These are phyloP conservation scores for Schizopygopsis pylzovi DNA, from an alignment of 2,797 vertebrate genomes.

Conservation along the genomic window DNA sequence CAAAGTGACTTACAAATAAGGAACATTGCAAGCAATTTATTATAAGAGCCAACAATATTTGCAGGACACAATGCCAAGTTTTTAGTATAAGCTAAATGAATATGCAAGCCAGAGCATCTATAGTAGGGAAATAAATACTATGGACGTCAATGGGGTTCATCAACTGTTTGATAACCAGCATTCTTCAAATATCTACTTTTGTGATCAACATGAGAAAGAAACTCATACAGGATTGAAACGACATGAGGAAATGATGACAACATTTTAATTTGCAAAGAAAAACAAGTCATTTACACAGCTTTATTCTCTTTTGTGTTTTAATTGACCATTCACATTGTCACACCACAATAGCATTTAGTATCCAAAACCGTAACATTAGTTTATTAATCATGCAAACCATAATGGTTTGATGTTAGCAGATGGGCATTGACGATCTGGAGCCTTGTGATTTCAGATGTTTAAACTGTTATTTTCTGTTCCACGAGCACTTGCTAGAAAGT, in stretches of 20 bases:
- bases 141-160: neutral
- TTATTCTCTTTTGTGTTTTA: neutral
- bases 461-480: neutral
- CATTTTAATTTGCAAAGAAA: neutral
- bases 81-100: neutral
- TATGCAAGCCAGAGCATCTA: neutral
- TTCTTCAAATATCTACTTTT: neutral
- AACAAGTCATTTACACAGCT: neutral
- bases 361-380: neutral
- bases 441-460: neutral
- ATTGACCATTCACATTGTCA: neutral
- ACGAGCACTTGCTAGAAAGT: constrained; percentile 14
- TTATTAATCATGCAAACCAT: neutral
- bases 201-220: neutral
- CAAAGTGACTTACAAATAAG: neutral
- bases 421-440: neutral
- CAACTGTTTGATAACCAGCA: neutral
- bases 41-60: neutral
- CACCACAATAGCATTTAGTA: neutral
- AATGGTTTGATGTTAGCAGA: neutral
- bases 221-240: neutral
- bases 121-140: neutral
- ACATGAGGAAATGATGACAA: neutral
- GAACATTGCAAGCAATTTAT: constrained; percentile 10
- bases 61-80: neutral